Conservation (phyloP, 2,888 invertebrate genomes). For the Lycophotia porphyrea region DNA sequence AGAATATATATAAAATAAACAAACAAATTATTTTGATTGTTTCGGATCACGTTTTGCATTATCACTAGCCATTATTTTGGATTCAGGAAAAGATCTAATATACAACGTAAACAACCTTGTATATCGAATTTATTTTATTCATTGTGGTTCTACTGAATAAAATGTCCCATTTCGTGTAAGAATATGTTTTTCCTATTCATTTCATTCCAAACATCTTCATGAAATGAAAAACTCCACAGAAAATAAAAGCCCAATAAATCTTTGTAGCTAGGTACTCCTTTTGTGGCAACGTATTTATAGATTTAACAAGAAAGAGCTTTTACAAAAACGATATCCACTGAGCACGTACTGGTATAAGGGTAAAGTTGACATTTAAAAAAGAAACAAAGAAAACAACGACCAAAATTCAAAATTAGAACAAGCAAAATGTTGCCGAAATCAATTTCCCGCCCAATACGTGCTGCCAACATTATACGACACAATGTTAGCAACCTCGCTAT, state of each 20-base stretch:
- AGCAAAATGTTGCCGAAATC: slow-evolving; percentile 30
- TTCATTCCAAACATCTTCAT: background rate
- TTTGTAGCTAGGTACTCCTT: background rate
- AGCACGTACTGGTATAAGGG: background rate
- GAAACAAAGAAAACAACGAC: background rate
- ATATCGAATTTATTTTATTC: background rate
- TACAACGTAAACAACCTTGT: background rate
- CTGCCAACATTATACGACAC: slow-evolving; percentile 43
- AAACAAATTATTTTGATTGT: background rate
- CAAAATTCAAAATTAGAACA: slow-evolving; percentile 35
- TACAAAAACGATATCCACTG: background rate
- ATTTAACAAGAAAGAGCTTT: too few species aligned
- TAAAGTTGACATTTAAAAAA: background rate
- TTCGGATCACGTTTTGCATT: background rate
- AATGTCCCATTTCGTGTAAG: background rate
- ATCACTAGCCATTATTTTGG: background rate
- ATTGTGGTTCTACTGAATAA: background rate
- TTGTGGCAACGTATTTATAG: background rate
- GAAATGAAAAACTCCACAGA: background rate
- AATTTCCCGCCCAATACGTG: slow-evolving; percentile 30
- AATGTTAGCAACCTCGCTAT: slow-evolving; percentile 49
- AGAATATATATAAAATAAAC: background rate
- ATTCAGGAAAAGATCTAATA: background rate
- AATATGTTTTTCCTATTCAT: background rate
- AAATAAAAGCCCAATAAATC: background rate